Base-by-base conservation (phyloP, 2,113 vertebrate genomes). In the Callipepla californica region DNA sequence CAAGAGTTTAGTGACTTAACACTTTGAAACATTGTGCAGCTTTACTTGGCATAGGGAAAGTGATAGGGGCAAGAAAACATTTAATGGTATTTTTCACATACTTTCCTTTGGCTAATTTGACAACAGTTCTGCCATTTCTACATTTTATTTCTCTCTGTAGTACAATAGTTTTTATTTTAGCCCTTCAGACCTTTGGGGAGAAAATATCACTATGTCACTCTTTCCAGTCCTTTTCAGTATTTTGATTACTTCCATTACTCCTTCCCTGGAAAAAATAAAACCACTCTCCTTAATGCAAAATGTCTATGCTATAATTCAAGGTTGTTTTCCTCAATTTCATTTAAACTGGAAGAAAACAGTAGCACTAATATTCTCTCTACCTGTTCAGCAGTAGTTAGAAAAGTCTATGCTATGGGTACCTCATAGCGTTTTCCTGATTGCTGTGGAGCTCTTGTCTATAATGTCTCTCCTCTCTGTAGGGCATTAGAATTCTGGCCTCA, bases 361-460 rank as follows among this genome's bases (percentile, higher is more conserved):
- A 53, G 48, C 11, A 50, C 4, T 3, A 25, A 73, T 80, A 48
- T 57, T 80, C 19, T 72, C 5, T 59, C 10, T 65, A 15, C 9
- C 19, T 82, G 59, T 47, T 20, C 15, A 61, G n/a, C 4, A 22
- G 4, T 19, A 67, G 48, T 78, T 70, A 59, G 4, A 66, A 55
- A 53, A 66, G 6, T 0, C 0, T 4, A 74, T 6, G 40, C 26
- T 7, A 1, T 5, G 45, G 9, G 19, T 59, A 50, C 5, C 11
- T 87, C 44, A 36, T 10, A 50, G 2, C 42, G 4, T 28, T 87
- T 89, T 61, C 21, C 23, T 6, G 40, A 28, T 11, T n/a, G 6
- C 23, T 83, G 50, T 62, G 50, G 40, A 62, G 12, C 9, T 77
- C 44, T 57, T 53, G 13, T 4, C 12, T 77, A 8, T 61, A 45